phyloP scores from a whole-genome alignment of 2,113 vertebrate genomes.

The Gasterosteus nipponicus region DNA sequence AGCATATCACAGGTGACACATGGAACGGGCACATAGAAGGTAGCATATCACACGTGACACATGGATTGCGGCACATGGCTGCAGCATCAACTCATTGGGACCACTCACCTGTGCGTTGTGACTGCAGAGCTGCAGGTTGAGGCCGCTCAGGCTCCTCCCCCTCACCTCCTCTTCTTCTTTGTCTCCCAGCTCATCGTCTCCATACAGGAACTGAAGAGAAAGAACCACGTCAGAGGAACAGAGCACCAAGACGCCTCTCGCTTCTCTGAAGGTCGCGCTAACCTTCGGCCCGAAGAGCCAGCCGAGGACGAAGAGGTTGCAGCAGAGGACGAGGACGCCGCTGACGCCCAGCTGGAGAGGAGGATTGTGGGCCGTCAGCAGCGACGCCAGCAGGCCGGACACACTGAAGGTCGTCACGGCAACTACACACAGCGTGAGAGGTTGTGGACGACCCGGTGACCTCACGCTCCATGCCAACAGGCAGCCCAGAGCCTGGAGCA shows the following conservation, averaged over 20 bases:
- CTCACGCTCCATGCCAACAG: slow-evolving; percentile 90
- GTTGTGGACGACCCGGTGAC: slow-evolving; percentile 78
- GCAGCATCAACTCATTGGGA: neutral
- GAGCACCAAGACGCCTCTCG: neutral
- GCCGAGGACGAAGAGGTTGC: slow-evolving; percentile 86
- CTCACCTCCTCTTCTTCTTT: neutral
- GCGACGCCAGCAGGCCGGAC: slow-evolving; percentile 83
- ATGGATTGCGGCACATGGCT: neutral
- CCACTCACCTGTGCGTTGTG: slow-evolving; percentile 34
- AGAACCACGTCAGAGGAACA: slow-evolving; percentile 10
- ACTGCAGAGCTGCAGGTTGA: slow-evolving; percentile 48
- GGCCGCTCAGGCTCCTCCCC: neutral
- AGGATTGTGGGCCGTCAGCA: slow-evolving; percentile 88
- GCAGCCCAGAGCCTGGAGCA: slow-evolving; percentile 86
- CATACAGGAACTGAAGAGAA: neutral
- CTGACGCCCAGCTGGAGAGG: slow-evolving; percentile 90
- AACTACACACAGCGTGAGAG: slow-evolving; percentile 85
- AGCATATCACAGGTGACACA: neutral
- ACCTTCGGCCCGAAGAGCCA: slow-evolving; percentile 90
- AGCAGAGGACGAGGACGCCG: slow-evolving; percentile 89
- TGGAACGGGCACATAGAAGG: neutral
- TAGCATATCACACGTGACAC: too few relatives aligned
- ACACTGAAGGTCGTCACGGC: slow-evolving; percentile 87
- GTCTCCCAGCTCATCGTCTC: neutral
- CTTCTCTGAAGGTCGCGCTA: slow-evolving; percentile 2